Percentiles rank a stretch among this genome's conserved stretches.
These are phyloP conservation scores for Pelmatolapia mariae DNA, from an alignment of 2,113 vertebrate genomes.

Conservation along the genomic window DNA sequence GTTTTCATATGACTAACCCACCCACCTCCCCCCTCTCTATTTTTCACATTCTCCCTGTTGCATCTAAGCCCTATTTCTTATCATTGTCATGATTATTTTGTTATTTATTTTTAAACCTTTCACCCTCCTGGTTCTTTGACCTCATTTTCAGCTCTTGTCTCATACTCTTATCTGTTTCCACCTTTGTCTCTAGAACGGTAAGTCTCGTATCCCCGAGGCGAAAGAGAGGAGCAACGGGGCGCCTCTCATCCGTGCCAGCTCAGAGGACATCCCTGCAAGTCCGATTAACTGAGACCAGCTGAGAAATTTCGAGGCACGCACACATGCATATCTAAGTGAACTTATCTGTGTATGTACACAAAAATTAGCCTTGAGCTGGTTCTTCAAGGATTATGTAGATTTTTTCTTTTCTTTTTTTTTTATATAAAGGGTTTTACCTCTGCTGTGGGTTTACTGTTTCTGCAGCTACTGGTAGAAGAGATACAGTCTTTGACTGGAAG, in stretches of 20 bases:
- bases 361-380: background rate
- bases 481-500: background rate
- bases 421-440: background rate
- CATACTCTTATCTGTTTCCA: background rate
- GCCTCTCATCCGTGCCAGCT: background rate
- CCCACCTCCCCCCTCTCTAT: background rate
- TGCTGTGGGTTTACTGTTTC: background rate
- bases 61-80: background rate
- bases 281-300: background rate
- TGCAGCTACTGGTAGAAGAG: background rate
- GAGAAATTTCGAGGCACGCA: background rate
- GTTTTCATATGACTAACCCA: conserved; percentile 7
- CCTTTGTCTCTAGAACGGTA: conserved; percentile 28
- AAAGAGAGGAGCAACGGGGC: conserved; percentile 15
- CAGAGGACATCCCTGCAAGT: background rate
- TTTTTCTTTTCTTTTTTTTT: background rate
- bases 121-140: background rate
- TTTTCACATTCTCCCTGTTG: background rate
- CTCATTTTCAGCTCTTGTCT: background rate
- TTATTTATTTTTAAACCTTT: background rate
- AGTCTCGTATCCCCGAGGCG: background rate
- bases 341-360: background rate
- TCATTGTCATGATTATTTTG: background rate
- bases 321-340: background rate
- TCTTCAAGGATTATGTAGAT: background rate